Conservation (phyloP, 1,140 invertebrate species). For the Leptinotarsa lineolata region DNA sequence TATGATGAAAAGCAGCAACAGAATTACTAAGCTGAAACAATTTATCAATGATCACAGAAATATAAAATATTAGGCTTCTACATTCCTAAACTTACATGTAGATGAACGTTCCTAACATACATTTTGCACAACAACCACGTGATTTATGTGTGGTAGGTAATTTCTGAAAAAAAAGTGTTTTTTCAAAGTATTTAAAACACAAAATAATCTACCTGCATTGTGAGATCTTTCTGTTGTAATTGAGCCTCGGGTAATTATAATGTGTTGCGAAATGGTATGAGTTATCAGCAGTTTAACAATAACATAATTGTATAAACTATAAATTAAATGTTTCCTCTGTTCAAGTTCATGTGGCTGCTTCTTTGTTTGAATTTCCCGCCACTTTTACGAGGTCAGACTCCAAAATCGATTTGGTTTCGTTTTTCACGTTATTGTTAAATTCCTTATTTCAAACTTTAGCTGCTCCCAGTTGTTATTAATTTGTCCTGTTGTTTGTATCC, state of each 20-base stretch:
- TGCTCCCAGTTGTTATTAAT: too few species aligned
- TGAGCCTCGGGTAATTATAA: too few species aligned
- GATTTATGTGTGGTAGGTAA: slow-evolving; percentile 18
- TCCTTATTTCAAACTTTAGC: too few species aligned
- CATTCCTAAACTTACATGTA: slow-evolving; percentile 33
- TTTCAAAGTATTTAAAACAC: not conserved
- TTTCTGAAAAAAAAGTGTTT: slow-evolving; percentile 19
- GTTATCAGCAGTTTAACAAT: not conserved
- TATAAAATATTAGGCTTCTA: not conserved
- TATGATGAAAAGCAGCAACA: slow-evolving; percentile 40
- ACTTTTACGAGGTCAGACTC: too few species aligned
- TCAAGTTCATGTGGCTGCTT: not conserved
- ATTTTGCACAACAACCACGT: slow-evolving; percentile 31
- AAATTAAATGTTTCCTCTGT: slow-evolving; percentile 8
- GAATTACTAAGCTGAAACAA: slow-evolving; percentile 39
- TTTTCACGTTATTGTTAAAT: too few species aligned
- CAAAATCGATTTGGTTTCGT: too few species aligned
- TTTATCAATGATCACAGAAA: not conserved
- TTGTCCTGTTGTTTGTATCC: too few species aligned
- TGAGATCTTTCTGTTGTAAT: not conserved
- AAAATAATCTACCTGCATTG: not conserved
- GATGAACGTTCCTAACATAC: slow-evolving; percentile 29
- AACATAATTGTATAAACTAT: not conserved
- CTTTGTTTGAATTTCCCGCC: not conserved
- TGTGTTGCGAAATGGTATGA: too few species aligned